Base-by-base conservation (phyloP, 1,140 invertebrate genomes). In the Oryctes rhinoceros region DNA sequence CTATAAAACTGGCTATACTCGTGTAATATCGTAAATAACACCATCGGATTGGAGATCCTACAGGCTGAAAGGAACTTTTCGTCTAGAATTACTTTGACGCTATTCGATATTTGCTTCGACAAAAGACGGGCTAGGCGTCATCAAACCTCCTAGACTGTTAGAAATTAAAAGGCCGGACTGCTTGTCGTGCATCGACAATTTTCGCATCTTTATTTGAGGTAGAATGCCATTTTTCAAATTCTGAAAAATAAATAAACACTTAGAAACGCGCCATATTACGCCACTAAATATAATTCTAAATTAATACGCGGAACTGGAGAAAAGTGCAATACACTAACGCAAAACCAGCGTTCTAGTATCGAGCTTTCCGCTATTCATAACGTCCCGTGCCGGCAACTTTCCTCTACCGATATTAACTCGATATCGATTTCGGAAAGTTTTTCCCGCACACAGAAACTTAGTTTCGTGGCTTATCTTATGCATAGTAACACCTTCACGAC, bases 191-290 rank as follows among this genome's bases (percentile, higher is more conserved):
- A 88, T 87, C 5, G 89, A 87, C 78, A 89, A 81, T 81, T 90
- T 89, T 15, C 88, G 84, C 65, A 87, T 86, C 67, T 90, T 90
- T 15, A 90, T 88, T 44, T 89, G 88, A 0, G 90, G 88, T 75
- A 88, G 83, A 4, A 91, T 30, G 18, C 90, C 90, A 48, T 87
- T 86, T 59, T 85, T 81, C 0, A 91, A 78, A 81, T 90, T 90
- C 90, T 91, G 85, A 15, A 88, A 87, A 37, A 83, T 78, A 80
- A 79, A 80, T 78, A 10, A 11, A 24, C 5, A 10, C 39, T 1
- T 44, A 44, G 9, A 44, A 44, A 44, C 9, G 39, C 39, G 39
- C 39, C 9, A 7, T 10, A 44, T 44, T 7, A 44, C 39, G 5
- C 5, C 39, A 44, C 5, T 44, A 44, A 7, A 44, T 10, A 44